Base-by-base conservation (phyloP, 2,797 vertebrate genomes). In the Carapus acus region DNA sequence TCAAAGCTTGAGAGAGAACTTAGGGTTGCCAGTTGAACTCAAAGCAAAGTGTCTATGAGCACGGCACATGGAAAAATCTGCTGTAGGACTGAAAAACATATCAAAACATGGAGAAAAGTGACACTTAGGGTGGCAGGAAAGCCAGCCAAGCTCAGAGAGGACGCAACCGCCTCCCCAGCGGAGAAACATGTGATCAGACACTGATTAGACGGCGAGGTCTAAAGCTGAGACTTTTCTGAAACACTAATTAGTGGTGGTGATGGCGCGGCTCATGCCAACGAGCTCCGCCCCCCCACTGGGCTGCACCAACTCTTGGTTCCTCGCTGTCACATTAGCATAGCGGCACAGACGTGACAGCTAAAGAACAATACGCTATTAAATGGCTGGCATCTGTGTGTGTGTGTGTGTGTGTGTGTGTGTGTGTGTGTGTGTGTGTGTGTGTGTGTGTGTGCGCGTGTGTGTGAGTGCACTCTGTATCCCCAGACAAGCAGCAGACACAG, bases 171-270 rank as follows among this genome's bases (percentile, higher is more conserved):
- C 72, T n/a, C n/a, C n/a, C 68, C 62, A 5, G 80, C 80, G 82
- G 79, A 83, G 67, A 16, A 76, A 82, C 57, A 70, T 29, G 58
- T 77, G 67, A 83, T 87, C 84, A 84, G 82, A 74, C 80, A 83
- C 76, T 81, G 80, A 85, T 85, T 83, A 85, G 79, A 78, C 77
- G 81, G 77, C 80, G 80, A 77, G 73, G 80, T n/a, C n/a, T n/a
- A n/a, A n/a, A 79, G 77, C 74, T 62, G 73, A 65, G 62, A 78
- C 69, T 82, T 81, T 80, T 82, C 83, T 82, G 74, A 79, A 72
- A 72, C 74, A 76, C 84, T 84, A 86, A 87, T 87, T 86, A 83
- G 84, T 78, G 80, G 62, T 74, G 83, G 73, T 79, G 82, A 83
- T 80, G 74, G 73, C 50, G 69, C n/a, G 59, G 56, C 73, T 83